These are phyloP conservation scores for Magallana nippona DNA, from an alignment of 2,888 invertebrate species.

Conservation along the genomic window DNA sequence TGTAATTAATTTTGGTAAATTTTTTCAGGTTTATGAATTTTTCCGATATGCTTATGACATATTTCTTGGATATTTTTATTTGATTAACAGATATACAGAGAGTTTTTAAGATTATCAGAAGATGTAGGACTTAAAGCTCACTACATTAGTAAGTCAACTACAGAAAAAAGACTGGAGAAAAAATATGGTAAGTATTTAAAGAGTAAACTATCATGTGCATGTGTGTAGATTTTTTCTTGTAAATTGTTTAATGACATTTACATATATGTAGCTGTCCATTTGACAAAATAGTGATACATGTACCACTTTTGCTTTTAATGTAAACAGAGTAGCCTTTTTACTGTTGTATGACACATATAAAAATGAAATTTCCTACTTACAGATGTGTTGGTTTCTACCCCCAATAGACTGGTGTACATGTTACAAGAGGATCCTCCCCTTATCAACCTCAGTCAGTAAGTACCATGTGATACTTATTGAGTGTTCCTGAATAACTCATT, in stretches of 20 bases:
- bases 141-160: conserved; percentile 88
- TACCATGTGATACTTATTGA: background rate
- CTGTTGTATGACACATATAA: background rate
- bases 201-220: no score
- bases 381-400: conserved; percentile 96
- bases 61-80: background rate
- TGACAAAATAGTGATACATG: no score
- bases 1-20: no score
- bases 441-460: conserved; percentile 83
- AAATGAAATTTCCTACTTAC: conserved; percentile 56
- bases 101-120: conserved; percentile 88
- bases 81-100: conserved; percentile 80
- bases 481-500: background rate
- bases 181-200: conserved; percentile 86
- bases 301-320: background rate
- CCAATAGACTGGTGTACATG: conserved; percentile 92
- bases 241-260: no score
- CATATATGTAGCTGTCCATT: no score
- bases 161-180: conserved; percentile 86
- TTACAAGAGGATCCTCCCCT: conserved; percentile 88
- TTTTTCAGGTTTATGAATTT: no score
- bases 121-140: conserved; percentile 88
- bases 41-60: background rate
- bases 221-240: no score
- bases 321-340: background rate